Percentiles rank a stretch among this genome's conserved stretches.
phyloP scores from a whole-genome alignment of 1,140 invertebrate genomes.

The Vanessa tameamea region DNA sequence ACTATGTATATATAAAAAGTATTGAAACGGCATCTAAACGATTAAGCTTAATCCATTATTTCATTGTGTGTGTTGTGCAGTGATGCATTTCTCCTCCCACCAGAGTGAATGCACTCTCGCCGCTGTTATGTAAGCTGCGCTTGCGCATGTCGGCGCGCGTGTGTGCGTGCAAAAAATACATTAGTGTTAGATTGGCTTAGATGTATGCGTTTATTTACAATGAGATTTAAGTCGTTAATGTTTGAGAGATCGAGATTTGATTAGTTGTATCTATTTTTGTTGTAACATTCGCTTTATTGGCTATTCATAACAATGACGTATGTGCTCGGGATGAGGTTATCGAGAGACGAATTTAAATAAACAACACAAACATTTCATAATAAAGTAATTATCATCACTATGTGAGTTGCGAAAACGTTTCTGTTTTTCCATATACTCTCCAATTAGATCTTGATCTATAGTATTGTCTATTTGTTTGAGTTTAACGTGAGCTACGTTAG shows the following conservation, averaged over 20 bases:
- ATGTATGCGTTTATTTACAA: constrained; percentile 17
- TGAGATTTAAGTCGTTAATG: constrained; percentile 12
- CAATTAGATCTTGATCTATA: neutral
- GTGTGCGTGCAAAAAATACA: constrained; percentile 46
- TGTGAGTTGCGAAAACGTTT: neutral
- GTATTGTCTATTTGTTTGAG: neutral
- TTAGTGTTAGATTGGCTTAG: constrained; percentile 20
- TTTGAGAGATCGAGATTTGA: constrained; percentile 8
- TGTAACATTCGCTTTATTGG: neutral
- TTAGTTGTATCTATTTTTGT: constrained; percentile 12
- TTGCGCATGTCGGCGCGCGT: constrained; percentile 40
- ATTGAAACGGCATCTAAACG: constrained; percentile 17
- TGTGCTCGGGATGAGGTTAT: too few relatives aligned
- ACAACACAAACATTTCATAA: too few relatives aligned
- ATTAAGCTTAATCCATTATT: constrained; percentile 41
- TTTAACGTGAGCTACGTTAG: too few relatives aligned
- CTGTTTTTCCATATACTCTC: too few relatives aligned
- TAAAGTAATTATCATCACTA: too few relatives aligned
- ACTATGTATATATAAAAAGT: neutral
- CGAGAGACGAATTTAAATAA: too few relatives aligned
- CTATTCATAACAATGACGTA: neutral
- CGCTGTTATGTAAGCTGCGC: constrained; percentile 63
- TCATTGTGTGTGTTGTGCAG: constrained; percentile 37
- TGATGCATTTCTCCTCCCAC: constrained; percentile 55
- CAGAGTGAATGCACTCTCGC: constrained; percentile 72